Percentiles rank a stretch among this genome's conserved stretches.
Evolutionary conservation across 2,797 vertebrate genomes (phyloP).

Genomic region (Diplodus puntazzo): DNA sequence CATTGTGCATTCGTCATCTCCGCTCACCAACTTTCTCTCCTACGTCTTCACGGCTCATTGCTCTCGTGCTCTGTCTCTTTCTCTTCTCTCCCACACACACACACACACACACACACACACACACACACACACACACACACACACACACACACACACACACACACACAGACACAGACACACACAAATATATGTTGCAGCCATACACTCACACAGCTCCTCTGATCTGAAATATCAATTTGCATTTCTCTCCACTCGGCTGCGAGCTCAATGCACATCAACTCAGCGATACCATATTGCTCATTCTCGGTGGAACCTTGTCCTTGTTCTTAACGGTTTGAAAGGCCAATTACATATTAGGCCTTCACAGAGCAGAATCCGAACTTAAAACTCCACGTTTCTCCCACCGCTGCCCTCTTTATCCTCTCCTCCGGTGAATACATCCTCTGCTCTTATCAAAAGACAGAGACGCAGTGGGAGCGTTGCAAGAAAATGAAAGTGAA

Average conservation of each 20-base stretch:
- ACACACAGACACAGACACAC: not conserved
- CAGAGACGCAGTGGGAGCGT: slow-evolving; percentile 18
- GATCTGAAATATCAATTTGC: slow-evolving; percentile 69
- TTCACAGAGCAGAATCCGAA: slow-evolving; percentile 24
- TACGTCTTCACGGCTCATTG: slow-evolving; percentile 60
- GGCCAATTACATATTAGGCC: slow-evolving; percentile 27
- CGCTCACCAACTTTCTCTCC: slow-evolving; percentile 43
- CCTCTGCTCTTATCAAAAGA: slow-evolving; percentile 35
- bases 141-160: not conserved
- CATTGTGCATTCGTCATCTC: slow-evolving; percentile 56
- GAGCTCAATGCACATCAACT: slow-evolving; percentile 39
- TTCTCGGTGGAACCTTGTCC: slow-evolving; percentile 38
- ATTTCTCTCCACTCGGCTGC: slow-evolving; percentile 57
- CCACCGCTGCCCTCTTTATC: not conserved
- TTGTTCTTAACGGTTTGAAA: slow-evolving; percentile 54
- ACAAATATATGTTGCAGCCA: slow-evolving; percentile 3
- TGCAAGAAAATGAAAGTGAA: slow-evolving; percentile 35
- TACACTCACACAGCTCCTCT: slow-evolving; percentile 32
- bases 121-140: slow-evolving; percentile 2
- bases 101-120: not conserved
- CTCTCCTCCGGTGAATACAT: slow-evolving; percentile 22
- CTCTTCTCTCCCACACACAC: slow-evolving; percentile 9
- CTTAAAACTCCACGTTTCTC: slow-evolving; percentile 15
- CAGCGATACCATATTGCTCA: slow-evolving; percentile 34
- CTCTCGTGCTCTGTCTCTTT: slow-evolving; percentile 30